These are phyloP conservation scores for Puma concolor DNA, from an alignment of 2,113 vertebrate species.

Conservation along the genomic window DNA sequence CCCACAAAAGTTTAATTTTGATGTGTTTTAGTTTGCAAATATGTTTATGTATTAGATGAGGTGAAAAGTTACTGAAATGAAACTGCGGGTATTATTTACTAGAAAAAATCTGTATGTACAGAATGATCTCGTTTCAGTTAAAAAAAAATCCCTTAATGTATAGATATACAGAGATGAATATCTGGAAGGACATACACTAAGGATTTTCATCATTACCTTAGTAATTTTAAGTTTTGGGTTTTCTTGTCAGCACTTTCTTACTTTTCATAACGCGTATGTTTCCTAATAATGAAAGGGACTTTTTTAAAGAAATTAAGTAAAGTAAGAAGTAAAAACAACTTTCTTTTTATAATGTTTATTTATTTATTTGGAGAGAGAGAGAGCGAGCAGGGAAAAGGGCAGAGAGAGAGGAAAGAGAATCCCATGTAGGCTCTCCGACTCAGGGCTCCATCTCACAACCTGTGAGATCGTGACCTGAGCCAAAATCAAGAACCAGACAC, in stretches of 20 bases:
- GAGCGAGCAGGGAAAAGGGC: too few relatives aligned
- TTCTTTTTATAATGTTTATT: background rate
- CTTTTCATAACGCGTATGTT: background rate
- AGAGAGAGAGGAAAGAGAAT: too few relatives aligned
- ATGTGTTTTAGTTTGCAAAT: background rate
- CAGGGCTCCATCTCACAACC: too few relatives aligned
- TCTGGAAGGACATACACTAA: background rate
- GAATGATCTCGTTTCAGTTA: background rate
- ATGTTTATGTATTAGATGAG: background rate
- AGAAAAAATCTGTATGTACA: background rate
- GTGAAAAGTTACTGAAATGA: background rate
- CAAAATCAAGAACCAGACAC: too few relatives aligned
- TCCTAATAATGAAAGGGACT: background rate
- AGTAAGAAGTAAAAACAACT: background rate
- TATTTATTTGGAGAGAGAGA: too few relatives aligned
- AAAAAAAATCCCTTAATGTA: background rate
- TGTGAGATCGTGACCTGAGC: too few relatives aligned
- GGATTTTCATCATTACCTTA: background rate
- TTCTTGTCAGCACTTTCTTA: background rate
- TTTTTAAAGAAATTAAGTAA: background rate
- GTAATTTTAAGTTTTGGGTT: background rate
- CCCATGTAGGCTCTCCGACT: too few relatives aligned
- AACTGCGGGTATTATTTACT: background rate
- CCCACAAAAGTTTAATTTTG: background rate
- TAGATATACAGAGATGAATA: background rate